Base-by-base conservation (phyloP, 2,888 invertebrate genomes). In the Seira musarum region DNA sequence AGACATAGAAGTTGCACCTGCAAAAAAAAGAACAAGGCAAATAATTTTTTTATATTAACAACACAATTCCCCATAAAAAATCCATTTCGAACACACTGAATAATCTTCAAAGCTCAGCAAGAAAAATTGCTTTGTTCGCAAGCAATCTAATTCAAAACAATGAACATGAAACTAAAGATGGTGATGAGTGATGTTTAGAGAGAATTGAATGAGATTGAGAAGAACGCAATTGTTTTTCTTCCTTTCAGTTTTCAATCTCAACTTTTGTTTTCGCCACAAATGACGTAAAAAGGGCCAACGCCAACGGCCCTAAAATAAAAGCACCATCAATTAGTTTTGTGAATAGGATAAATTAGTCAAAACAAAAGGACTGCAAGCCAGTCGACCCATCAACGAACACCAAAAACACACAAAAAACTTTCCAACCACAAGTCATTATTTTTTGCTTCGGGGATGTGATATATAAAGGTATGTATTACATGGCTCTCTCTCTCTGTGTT, bases 1-100 rank as follows among this genome's bases (percentile, higher is more conserved):
- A 84, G 78, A 66, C 82, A 82, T 60, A 85, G 22, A 19, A 86
- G 67, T 71, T 86, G 85, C 68, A 82, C 78, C 85, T 86, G 67
- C 49, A 75, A 76, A 79, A 68, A 72, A 76, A 63, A 81, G 30
- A 30, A 40, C 5, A 63, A 71, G 21, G 64, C n/a, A 40, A 60
- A 22, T 40, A 46, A 35, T 63, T 63, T 24, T 21, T 21, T 68
- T 5, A n/a, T 40, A n/a, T n/a, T n/a, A n/a, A n/a, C n/a, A n/a
- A n/a, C n/a, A n/a, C n/a, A n/a, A n/a, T n/a, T n/a, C n/a, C n/a
- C n/a, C n/a, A n/a, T n/a, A n/a, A n/a, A n/a, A n/a, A n/a, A n/a
- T n/a, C n/a, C n/a, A n/a, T n/a, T n/a, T n/a, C n/a, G n/a, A n/a
- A n/a, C n/a, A n/a, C n/a, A n/a, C n/a, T n/a, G n/a, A n/a, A n/a